Evolutionary conservation across 2,113 vertebrate genomes (phyloP), one percentile per base, ranked within the genome.

Genomic region (Anoura caudifer): DNA sequence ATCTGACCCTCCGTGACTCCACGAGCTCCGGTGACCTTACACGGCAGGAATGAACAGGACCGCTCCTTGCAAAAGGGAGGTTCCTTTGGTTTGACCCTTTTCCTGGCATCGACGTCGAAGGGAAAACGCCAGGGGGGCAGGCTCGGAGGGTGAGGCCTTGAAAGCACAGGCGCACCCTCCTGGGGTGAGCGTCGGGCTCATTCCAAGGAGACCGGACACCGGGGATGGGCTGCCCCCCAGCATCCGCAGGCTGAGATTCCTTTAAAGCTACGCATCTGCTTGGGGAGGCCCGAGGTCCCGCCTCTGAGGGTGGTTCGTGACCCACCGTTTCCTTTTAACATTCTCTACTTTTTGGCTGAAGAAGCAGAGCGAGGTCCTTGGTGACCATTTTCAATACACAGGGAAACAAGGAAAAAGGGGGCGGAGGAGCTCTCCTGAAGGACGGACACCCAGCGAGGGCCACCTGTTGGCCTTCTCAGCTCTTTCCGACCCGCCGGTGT

Each of bases 101-200:
- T 43, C 50, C 59, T 20, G 63, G 52, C 1, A 0, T 52, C 10
- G 4, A 38, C 0, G 3, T 2, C 5, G n/a, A 36, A 41, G 31
- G 20, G 22, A 36, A 2, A 16, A 5, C 0, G 3, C 5, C 2
- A 2, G 16, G 31, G 22, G 28, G 22, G 22, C 22, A 11, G n/a
- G 59, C n/a, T 5, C 22, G 24, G 69, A 38, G 28, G 19, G 2
- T 0, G 10, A 26, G 8, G 26, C 7, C 56, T 59, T 22, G 17
- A 2, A 36, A 43, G 22, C 33, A 3, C 1, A 4, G 10, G 5
- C 7, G 5, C 1, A 1, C 0, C 26, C 6, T 33, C 12, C 0
- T 7, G 5, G 7, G 10, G 13, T 2, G 3, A 1, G 70, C 19
- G 3, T 43, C 3, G 22, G 11, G 7, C 1, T n/a, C 1, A 3